A percentile compares a stretch with the other conserved stretches of the same genome.
Evolutionary conservation across 2,888 invertebrate species (phyloP).

Genomic region (Chloroclystis v-ata): DNA sequence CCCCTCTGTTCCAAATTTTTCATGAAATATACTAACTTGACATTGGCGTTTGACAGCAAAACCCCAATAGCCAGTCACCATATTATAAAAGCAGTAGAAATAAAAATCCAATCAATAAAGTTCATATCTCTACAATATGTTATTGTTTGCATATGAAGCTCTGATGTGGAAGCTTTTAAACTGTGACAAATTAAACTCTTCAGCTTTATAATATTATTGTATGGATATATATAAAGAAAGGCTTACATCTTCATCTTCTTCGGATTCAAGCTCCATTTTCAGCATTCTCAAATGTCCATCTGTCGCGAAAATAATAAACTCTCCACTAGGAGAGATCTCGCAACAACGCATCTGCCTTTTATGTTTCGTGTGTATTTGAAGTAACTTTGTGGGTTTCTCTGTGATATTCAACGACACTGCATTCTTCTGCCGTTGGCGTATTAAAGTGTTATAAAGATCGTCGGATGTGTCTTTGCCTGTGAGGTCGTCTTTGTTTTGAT

Average conservation of each 20-base stretch:
- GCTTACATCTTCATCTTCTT: slow-evolving; percentile 49
- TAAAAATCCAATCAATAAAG: too few relatives aligned
- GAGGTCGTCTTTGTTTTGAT: slow-evolving; percentile 29
- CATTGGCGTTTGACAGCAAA: too few relatives aligned
- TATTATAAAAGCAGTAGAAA: too few relatives aligned
- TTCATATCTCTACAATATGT: too few relatives aligned
- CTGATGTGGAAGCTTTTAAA: too few relatives aligned
- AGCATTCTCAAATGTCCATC: slow-evolving; percentile 81
- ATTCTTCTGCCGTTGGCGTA: slow-evolving; percentile 9
- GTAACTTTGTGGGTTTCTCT: slow-evolving; percentile 81
- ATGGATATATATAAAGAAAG: neutral
- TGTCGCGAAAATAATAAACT: slow-evolving; percentile 87
- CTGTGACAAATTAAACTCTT: too few relatives aligned
- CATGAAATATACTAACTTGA: too few relatives aligned
- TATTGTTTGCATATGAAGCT: too few relatives aligned
- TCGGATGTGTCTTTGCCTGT: slow-evolving; percentile 54
- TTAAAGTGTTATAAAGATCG: slow-evolving; percentile 19
- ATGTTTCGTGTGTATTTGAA: slow-evolving; percentile 81
- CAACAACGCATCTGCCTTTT: slow-evolving; percentile 84
- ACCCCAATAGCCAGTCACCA: too few relatives aligned
- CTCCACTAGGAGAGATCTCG: slow-evolving; percentile 83
- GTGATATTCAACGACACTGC: slow-evolving; percentile 50
- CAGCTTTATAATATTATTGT: too few relatives aligned
- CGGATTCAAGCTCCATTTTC: slow-evolving; percentile 67
- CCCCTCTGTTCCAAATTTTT: too few relatives aligned